Evolutionary conservation across 1,140 invertebrate genomes (phyloP), one percentile per base, ranked within the genome.

Genomic region (Magallana gigas): DNA sequence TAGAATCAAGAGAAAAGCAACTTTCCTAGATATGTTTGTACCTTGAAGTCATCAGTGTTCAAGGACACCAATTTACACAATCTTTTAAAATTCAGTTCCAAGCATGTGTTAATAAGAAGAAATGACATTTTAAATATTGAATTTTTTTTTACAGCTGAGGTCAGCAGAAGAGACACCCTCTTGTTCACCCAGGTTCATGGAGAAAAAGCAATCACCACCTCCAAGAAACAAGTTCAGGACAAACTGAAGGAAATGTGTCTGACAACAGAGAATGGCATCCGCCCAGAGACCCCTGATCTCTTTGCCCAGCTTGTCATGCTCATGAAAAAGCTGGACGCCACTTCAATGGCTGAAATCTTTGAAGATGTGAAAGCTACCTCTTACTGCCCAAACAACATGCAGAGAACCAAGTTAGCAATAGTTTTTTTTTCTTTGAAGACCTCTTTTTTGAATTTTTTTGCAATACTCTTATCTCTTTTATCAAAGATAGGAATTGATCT

Each of bases 271-370:
- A 86, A 89, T 14, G 92, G 92, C 36, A 91, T 94, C 36, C 76
- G 90, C 57, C 85, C 91, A 56, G 91, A 95, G 62, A 93, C 94
- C 23, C 94, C 95, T 6, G 71, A 86, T 9, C 89, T 94, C 12
- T 95, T 96, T 88, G 90, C 93, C 29, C 92, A 94, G 11, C 85
- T 94, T 23, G 91, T 94, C n/a, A 89, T 92, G 68, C 57, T 90
- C 11, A 90, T 93, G 86, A 91, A 91, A 59, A 83, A 90, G 80
- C 85, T 91, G 14, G 90, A 92, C 68, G 64, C 76, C 58, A 58
- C 60, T 3, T 88, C 90, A 82, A 84, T 93, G 9, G 62, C 64
- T 58, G 71, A 83, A 16, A 62, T 88, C 12, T 90, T 91, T 88
- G 86, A 84, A 11, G 85, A 91, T 60, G 86, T 93, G 18, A 90